Conservation (phyloP, 2,797 vertebrate genomes). For the Urosaurus nigricauda region DNA sequence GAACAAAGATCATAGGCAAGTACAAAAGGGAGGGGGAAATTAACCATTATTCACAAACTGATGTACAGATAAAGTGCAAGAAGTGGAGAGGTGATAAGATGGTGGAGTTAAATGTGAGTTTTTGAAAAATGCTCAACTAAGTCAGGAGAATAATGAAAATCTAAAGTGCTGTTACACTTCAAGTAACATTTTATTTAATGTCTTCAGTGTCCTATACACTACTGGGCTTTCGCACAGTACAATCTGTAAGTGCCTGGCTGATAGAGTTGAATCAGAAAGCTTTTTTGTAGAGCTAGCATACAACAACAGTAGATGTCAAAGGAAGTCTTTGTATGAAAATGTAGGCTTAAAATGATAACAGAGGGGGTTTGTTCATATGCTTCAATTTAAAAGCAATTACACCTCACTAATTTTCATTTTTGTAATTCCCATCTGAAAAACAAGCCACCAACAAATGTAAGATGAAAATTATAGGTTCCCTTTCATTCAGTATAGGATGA, state of each 20-base stretch:
- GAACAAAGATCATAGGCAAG: conserved; percentile 77
- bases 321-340: conserved; percentile 51
- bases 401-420: conserved; percentile 54
- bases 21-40: conserved; percentile 78
- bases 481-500: conserved; percentile 40
- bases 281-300: conserved; percentile 65
- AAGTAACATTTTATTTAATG: conserved; percentile 75
- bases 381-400: conserved; percentile 45
- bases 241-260: conserved; percentile 61
- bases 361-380: conserved; percentile 31
- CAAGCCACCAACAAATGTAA: conserved; percentile 56
- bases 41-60: conserved; percentile 78
- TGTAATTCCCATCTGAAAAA: conserved; percentile 72
- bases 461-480: conserved; percentile 47
- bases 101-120: conserved; percentile 51
- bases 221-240: conserved; percentile 64
- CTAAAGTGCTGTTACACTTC: conserved; percentile 75
- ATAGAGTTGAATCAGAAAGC: conserved; percentile 68
- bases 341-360: conserved; percentile 50
- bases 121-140: conserved; percentile 72
- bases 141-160: conserved; percentile 74
- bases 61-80: conserved; percentile 72
- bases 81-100: background rate
- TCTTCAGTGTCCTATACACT: conserved; percentile 63
- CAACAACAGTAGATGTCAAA: conserved; percentile 34